Base-by-base conservation (phyloP, 2,888 invertebrate genomes). In the Brachypalpus laphriformis region DNA sequence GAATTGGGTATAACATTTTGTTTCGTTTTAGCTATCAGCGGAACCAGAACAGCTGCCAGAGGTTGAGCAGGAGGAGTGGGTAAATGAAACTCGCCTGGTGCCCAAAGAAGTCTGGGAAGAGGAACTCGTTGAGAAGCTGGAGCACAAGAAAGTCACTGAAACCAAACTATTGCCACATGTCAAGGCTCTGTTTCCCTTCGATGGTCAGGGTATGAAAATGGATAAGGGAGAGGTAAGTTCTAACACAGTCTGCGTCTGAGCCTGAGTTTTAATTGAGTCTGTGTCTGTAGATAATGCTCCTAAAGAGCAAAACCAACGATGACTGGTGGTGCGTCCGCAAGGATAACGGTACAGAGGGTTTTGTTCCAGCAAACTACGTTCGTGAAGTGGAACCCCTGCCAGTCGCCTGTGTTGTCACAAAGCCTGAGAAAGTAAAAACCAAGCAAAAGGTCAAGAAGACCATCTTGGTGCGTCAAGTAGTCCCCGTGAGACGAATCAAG, bases 301-400 rank as follows among this genome's bases (percentile, higher is more conserved):
- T 99, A 0, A 94, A 99, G 86, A 97, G 96, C 90, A 98, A 98
- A 93, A 98, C 98, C 6, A 99, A 99, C 92, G 95, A 96, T 0
- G 99, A 99, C 91, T 99, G 99, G 99, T 99, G 99, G 99, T 97
- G 97, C 89, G 97, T 99, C n/a, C 94, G 98, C 11, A 98, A 98
- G 91, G 95, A 95, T 0, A 97, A 97, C 90, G 96, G 98, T 0
- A 94, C 95, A 0, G 99, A 99, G 89, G 99, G 99, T 1, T 99
- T 98, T 92, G 98, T 99, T 3, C 99, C 99, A 0, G 98, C 98
- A 0, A 98, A 98, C 92, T 99, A 99, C 92, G 97, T 99, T 11
- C 94, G 96, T 34, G 98, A 98, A 92, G 94, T 98, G 56, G 98
- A 98, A 87, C 97, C 98, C 0, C 95, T 98, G 85, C 94, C 97